phyloP scores from a whole-genome alignment of 2,888 invertebrate species.

The Terebella lapidaria region DNA sequence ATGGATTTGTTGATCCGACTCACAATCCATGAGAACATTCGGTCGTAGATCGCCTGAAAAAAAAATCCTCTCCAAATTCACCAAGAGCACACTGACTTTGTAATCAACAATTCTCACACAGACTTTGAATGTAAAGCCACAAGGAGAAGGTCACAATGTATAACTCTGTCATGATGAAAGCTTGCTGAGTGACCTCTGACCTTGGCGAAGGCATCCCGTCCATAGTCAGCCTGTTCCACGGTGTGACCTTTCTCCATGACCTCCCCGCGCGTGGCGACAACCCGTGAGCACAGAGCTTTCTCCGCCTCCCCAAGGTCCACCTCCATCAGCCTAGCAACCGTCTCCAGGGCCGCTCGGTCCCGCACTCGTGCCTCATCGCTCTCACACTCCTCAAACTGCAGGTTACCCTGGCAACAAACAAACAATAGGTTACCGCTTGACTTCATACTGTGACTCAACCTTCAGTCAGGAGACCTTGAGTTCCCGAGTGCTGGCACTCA shows the following conservation, averaged over 20 bases:
- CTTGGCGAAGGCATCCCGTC: conserved; percentile 88
- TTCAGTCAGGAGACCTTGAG: neutral
- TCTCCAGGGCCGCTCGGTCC: conserved; percentile 58
- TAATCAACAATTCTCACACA: too few relatives aligned
- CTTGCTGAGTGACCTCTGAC: too few relatives aligned
- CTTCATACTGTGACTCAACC: neutral
- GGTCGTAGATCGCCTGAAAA: conserved; percentile 78
- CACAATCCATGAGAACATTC: conserved; percentile 92
- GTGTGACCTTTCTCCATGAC: conserved; percentile 87
- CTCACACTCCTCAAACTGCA: conserved; percentile 59
- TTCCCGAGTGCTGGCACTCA: conserved; percentile 1
- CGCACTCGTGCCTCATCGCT: conserved; percentile 51
- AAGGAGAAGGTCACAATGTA: too few relatives aligned
- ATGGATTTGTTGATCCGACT: conserved; percentile 86
- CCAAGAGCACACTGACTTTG: too few relatives aligned
- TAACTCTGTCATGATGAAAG: too few relatives aligned
- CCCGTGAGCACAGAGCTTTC: conserved; percentile 75
- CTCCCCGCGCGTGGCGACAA: conserved; percentile 89
- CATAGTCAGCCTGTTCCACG: conserved; percentile 76
- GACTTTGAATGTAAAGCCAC: too few relatives aligned
- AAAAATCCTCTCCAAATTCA: too few relatives aligned
- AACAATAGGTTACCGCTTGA: neutral
- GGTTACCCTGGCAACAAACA: conserved; percentile 59
- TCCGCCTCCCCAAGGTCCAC: conserved; percentile 67
- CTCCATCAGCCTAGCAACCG: conserved; percentile 62